phyloP scores from a whole-genome alignment of 2,113 vertebrate genomes.

The Mesocricetus auratus region DNA sequence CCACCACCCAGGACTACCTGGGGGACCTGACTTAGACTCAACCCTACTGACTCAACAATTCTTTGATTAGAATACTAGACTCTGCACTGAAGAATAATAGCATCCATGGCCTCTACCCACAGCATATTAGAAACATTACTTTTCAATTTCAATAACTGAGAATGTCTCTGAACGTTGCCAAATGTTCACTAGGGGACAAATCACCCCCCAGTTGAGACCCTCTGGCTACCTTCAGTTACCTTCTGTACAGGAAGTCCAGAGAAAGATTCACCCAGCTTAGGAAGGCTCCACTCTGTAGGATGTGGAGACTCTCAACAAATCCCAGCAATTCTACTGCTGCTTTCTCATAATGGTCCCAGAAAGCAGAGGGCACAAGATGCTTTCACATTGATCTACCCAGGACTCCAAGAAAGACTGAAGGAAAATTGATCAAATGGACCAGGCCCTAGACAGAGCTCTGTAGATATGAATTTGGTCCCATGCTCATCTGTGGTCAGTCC shows the following conservation, averaged over 20 bases:
- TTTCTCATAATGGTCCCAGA: rapidly evolving
- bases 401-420: background rate
- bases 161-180: background rate
- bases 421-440: background rate
- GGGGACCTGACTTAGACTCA: background rate
- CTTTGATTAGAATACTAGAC: background rate
- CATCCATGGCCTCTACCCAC: background rate
- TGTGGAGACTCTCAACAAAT: background rate
- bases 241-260: background rate
- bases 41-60: background rate
- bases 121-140: background rate
- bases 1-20: background rate
- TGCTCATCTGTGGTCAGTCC: background rate
- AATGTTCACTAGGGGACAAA: background rate
- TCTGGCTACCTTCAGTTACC: background rate
- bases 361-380: background rate
- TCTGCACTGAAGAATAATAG: background rate
- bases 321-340: background rate
- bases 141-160: background rate
- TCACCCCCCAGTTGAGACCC: background rate
- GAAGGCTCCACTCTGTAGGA: background rate
- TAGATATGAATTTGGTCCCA: background rate
- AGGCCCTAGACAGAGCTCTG: background rate
- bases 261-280: background rate
- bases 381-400: background rate